Base-by-base conservation (phyloP, 2,888 invertebrate species). In the Salpingus planirostris region DNA sequence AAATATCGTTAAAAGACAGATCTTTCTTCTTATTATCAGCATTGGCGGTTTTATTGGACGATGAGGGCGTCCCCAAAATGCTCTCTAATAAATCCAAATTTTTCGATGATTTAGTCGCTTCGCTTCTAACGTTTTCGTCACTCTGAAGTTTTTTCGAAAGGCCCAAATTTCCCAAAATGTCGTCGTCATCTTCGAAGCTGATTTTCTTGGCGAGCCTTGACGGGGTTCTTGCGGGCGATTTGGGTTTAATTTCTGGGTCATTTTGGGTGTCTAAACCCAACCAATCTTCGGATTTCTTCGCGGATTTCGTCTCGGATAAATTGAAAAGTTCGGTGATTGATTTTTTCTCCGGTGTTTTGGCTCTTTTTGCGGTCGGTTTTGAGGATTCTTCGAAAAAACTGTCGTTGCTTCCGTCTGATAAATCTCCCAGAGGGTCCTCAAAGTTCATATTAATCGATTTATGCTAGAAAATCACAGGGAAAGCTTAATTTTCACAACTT, bases 321-420 rank as follows among this genome's bases (percentile, higher is more conserved):
- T 48, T 49, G 27, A 57, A 55, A 21, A 57, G 23, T 36, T 49
- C 51, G 11, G 50, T 24, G 1, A 53, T 8, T 1, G 59, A 50
- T 42, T 62, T 65, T 36, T 59, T 60, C 29, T 58, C 54, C 5
- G 53, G 50, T 1, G 50, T 39, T 46, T 52, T 56, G 1, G 49
- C 49, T 21, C 51, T 33, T 38, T 50, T 52, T 12, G 51, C n/a
- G n/a, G n/a, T n/a, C n/a, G n/a, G n/a, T n/a, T n/a, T n/a, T n/a
- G n/a, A n/a, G n/a, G 75, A 73, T 44, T 76, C 74, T 44, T 78
- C 78, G 49, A 80, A 81, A 51, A 81, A 81, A 60, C 77, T 80
- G 49, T 81, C 81, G 47, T 79, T 76, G 47, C 78, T 79, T 35
- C 74, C 78, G 52, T 79, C 80, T 50, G 78, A 79, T 25, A 79